A percentile compares a stretch with the other conserved stretches of the same genome.
phyloP scores from a whole-genome alignment of 2,797 vertebrate species.

The Phrynocephalus vlangalii region DNA sequence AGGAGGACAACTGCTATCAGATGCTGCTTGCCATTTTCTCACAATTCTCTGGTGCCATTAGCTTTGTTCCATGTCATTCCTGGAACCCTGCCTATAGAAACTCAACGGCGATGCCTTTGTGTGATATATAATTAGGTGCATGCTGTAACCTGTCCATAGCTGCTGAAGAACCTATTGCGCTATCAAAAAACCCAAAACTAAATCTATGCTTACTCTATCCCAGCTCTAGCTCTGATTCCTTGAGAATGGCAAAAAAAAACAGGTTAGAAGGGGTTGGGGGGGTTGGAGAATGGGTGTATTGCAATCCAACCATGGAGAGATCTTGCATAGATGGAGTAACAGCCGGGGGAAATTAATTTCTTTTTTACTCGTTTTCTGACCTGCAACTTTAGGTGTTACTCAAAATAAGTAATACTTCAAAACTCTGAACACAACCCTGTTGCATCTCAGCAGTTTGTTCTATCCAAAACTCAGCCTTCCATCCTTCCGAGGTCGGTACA shows the following conservation, averaged over 20 bases:
- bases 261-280: background rate
- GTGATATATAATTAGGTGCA: conserved; percentile 74
- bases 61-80: conserved; percentile 71
- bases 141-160: conserved; percentile 74
- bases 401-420: too few relatives aligned
- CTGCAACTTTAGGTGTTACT: too few relatives aligned
- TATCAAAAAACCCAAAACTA: conserved; percentile 67
- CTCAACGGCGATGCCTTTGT: conserved; percentile 75
- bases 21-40: conserved; percentile 64
- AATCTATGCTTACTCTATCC: conserved; percentile 58
- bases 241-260: conserved; percentile 33
- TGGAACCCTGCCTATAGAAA: conserved; percentile 81
- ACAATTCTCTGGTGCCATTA: conserved; percentile 66
- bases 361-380: too few relatives aligned
- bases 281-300: background rate
- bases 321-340: too few relatives aligned
- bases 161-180: conserved; percentile 67
- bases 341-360: too few relatives aligned
- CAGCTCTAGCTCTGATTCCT: conserved; percentile 53
- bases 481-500: too few relatives aligned
- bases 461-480: background rate
- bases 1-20: conserved; percentile 27
- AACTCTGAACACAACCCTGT: background rate
- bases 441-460: background rate
- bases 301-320: background rate